A percentile compares a stretch with the other conserved stretches of the same genome.
These are phyloP conservation scores for Dynastes tityus DNA, from an alignment of 2,888 invertebrate species.

Conservation along the genomic window DNA sequence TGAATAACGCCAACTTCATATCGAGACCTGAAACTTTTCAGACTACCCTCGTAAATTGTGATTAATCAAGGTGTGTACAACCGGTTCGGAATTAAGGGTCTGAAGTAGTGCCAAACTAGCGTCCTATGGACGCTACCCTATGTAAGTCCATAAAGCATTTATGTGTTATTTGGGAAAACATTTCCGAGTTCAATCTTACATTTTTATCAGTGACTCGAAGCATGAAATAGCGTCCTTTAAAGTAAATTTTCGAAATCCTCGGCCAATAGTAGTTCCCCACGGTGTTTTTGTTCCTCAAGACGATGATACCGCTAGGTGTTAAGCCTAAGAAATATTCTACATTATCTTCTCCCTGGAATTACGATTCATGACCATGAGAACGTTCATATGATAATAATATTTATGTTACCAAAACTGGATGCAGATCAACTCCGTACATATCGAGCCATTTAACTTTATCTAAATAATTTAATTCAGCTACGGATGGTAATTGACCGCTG, in stretches of 20 bases:
- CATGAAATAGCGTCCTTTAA: conserved; percentile 98
- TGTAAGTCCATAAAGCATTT: not conserved
- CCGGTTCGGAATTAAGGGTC: too few species aligned
- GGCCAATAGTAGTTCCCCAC: conserved; percentile 99
- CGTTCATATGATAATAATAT: conserved; percentile 29
- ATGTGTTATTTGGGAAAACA: conserved; percentile 5
- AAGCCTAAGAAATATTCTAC: conserved; percentile 96
- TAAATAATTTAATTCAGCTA: conserved; percentile 94
- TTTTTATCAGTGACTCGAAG: conserved; percentile 96
- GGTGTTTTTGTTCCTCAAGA: conserved; percentile 94
- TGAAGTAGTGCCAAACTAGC: too few species aligned
- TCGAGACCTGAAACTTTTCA: too few species aligned
- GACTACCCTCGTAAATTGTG: too few species aligned
- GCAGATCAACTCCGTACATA: conserved; percentile 98
- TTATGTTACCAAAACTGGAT: conserved; percentile 89
- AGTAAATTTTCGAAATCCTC: conserved; percentile 95
- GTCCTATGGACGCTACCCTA: too few species aligned
- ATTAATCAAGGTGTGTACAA: too few species aligned
- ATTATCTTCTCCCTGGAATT: conserved; percentile 90
- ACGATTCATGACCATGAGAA: conserved; percentile 10
- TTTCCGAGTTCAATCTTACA: conserved; percentile 74
- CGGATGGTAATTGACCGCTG: conserved; percentile 91
- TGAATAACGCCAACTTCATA: too few species aligned
- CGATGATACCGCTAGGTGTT: conserved; percentile 96
- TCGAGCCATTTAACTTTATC: conserved; percentile 99